Evolutionary conservation across 2,797 vertebrate species (phyloP).

Genomic region (Peromyscus eremicus): DNA sequence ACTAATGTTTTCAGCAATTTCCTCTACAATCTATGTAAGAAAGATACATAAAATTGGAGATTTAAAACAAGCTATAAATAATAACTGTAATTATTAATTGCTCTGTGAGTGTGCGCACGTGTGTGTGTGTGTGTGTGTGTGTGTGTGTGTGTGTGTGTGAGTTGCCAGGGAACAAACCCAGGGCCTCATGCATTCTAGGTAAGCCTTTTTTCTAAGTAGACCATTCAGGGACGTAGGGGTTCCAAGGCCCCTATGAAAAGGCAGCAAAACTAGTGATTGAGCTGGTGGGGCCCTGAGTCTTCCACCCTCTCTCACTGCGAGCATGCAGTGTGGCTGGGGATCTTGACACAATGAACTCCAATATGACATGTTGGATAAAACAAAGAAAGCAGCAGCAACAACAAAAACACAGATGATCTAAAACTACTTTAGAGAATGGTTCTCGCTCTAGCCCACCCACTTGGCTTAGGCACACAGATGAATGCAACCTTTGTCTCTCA

Average conservation of each 20-base stretch:
- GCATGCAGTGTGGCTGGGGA: not conserved
- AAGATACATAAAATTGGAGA: not conserved
- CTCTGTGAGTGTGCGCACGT: not conserved
- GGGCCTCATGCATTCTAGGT: not conserved
- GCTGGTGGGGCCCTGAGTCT: not conserved
- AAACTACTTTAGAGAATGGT: not conserved
- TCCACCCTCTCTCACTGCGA: not conserved
- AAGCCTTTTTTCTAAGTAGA: not conserved
- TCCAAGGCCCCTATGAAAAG: not conserved
- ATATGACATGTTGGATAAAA: not conserved
- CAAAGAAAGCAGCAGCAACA: not conserved
- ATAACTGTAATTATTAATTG: not conserved
- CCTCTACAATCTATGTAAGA: not conserved
- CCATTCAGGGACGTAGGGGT: not conserved
- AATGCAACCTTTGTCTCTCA: too few relatives aligned
- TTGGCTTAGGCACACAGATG: not conserved
- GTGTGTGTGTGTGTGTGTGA: too few relatives aligned
- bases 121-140: not conserved
- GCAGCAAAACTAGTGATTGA: not conserved
- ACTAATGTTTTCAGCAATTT: conserved; percentile 47
- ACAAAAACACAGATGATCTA: conserved; percentile 1
- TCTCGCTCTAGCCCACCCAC: not conserved
- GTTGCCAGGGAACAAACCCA: not conserved
- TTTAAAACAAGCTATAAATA: conserved; percentile 57
- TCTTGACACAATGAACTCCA: not conserved